These are phyloP conservation scores for Eumerus sabulonum DNA, from an alignment of 2,888 invertebrate genomes.

Conservation along the genomic window DNA sequence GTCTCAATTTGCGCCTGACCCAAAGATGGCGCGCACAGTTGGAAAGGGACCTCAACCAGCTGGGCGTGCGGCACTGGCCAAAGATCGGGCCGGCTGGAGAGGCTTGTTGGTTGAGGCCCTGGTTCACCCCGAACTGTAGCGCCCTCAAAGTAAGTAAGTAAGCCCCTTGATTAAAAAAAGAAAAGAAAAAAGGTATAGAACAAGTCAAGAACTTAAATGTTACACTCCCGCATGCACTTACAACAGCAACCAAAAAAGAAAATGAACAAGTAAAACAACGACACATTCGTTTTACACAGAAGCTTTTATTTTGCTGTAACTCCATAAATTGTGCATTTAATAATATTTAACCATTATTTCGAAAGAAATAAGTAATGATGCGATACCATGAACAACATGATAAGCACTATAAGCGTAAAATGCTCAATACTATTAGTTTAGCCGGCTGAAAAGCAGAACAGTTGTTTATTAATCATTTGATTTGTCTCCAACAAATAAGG, in stretches of 20 bases:
- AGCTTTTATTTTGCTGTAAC: slow-evolving; percentile 31
- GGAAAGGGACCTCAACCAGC: too few relatives aligned
- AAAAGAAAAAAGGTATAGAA: too few relatives aligned
- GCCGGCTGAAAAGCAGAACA: slow-evolving; percentile 62
- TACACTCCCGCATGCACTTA: too few relatives aligned
- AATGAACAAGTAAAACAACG: slow-evolving; percentile 2
- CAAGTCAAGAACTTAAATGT: too few relatives aligned
- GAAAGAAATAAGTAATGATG: slow-evolving; percentile 21
- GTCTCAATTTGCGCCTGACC: slow-evolving; percentile 23
- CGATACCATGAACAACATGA: slow-evolving; percentile 6
- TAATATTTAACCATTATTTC: slow-evolving; percentile 28
- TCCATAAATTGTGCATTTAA: slow-evolving; percentile 43
- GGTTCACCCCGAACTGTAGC: too few relatives aligned
- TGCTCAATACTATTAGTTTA: slow-evolving; percentile 44
- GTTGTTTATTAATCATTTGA: slow-evolving; percentile 29
- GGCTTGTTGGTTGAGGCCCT: too few relatives aligned
- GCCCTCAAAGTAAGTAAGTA: too few relatives aligned
- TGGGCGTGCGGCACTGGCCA: too few relatives aligned
- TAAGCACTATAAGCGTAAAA: slow-evolving; percentile 29
- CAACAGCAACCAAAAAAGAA: too few relatives aligned
- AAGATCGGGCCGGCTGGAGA: too few relatives aligned
- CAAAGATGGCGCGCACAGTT: too few relatives aligned
- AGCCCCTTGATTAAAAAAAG: too few relatives aligned
- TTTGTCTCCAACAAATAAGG: slow-evolving; percentile 34
- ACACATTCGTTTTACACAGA: slow-evolving; percentile 11